Percentiles rank a stretch among this genome's conserved stretches.
These are phyloP conservation scores for Atta texana DNA, from an alignment of 1,140 invertebrate species.

Conservation along the genomic window DNA sequence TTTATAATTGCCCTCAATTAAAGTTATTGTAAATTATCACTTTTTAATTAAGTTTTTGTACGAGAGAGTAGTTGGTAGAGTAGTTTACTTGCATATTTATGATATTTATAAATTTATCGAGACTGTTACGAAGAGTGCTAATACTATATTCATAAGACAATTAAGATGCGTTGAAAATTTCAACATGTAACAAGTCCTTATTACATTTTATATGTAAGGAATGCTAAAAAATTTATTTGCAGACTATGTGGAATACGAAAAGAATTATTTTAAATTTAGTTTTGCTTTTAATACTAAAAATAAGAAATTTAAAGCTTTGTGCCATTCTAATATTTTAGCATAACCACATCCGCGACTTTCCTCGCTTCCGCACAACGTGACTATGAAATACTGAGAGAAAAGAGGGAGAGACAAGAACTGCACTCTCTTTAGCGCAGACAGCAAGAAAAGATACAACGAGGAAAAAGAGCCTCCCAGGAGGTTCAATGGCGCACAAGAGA, in stretches of 20 bases:
- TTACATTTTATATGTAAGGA: neutral
- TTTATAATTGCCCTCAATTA: neutral
- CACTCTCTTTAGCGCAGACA: conserved; percentile 14
- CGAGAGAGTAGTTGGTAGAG: neutral
- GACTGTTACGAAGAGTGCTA: neutral
- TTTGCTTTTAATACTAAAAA: conserved; percentile 43
- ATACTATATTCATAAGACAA: neutral
- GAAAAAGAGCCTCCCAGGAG: conserved; percentile 45
- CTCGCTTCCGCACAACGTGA: conserved; percentile 24
- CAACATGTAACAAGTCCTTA: neutral
- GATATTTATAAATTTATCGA: neutral
- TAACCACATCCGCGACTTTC: conserved; percentile 33
- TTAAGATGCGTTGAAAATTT: neutral
- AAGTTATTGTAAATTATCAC: neutral
- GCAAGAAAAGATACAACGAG: conserved; percentile 52
- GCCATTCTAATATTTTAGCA: conserved; percentile 59
- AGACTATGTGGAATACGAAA: neutral
- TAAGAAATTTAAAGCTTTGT: conserved; percentile 1
- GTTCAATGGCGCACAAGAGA: conserved; percentile 66
- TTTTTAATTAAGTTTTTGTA: conserved; percentile 23
- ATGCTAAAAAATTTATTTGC: neutral
- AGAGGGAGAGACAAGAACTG: conserved; percentile 63
- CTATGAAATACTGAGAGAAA: conserved; percentile 39
- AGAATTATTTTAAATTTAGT: conserved; percentile 28
- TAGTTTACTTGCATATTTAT: neutral